phyloP scores from a whole-genome alignment of 2,113 vertebrate genomes.

The Chinchilla lanigera region DNA sequence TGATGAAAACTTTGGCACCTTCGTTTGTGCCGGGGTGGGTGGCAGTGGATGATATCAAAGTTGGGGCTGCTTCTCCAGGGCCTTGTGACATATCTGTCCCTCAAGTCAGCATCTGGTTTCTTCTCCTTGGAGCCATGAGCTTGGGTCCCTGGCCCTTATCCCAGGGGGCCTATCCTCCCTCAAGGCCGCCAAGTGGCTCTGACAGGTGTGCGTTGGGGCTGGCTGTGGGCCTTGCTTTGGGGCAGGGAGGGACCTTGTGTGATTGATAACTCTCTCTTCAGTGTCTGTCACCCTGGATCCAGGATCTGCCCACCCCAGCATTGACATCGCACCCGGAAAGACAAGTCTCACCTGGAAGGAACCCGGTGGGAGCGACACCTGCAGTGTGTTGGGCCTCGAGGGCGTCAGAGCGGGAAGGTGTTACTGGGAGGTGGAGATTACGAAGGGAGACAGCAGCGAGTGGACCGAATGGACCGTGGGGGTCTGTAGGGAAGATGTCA shows the following conservation, averaged over 20 bases:
- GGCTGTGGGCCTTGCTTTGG: neutral
- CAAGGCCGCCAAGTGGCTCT: neutral
- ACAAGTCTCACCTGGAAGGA: neutral
- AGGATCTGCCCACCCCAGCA: neutral
- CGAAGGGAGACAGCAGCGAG: rapidly evolving
- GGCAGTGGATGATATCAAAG: no score
- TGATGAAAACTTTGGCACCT: neutral
- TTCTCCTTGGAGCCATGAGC: neutral
- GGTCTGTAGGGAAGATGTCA: constrained; percentile 26
- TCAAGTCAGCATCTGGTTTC: neutral
- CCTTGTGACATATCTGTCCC: neutral
- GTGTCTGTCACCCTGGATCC: constrained; percentile 45
- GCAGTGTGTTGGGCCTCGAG: constrained; percentile 4
- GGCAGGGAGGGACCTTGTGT: neutral
- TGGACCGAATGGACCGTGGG: constrained; percentile 65
- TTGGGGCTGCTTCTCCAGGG: neutral
- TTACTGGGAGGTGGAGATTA: constrained; percentile 77
- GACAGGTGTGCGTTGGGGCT: neutral
- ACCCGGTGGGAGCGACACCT: neutral
- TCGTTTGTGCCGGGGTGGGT: neutral
- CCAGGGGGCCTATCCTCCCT: neutral
- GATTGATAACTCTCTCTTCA: neutral
- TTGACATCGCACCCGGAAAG: neutral
- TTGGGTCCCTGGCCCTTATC: neutral
- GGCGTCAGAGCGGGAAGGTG: constrained; percentile 52